phyloP scores from a whole-genome alignment of 2,888 invertebrate genomes.

The Metopia argyrocephala region DNA sequence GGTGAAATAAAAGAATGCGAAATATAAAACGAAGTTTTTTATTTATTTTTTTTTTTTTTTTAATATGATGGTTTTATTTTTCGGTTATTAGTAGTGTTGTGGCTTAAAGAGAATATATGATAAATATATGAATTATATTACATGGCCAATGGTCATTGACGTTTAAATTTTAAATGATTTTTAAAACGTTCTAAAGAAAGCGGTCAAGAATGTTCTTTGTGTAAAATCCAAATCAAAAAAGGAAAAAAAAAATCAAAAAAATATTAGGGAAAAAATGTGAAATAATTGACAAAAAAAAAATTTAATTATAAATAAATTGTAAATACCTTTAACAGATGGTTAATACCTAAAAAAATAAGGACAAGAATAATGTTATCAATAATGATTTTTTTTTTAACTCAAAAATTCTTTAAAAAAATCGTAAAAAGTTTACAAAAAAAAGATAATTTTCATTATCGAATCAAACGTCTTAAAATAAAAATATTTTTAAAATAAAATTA shows the following conservation, averaged over 20 bases:
- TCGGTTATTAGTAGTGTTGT: background rate
- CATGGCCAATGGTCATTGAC: slow-evolving; percentile 52
- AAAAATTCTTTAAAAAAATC: too few relatives aligned
- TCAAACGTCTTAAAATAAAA: too few relatives aligned
- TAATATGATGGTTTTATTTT: background rate
- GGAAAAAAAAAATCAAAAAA: background rate
- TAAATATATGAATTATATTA: slow-evolving; percentile 4
- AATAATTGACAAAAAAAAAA: background rate
- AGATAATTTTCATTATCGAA: too few relatives aligned
- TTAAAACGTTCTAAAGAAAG: background rate
- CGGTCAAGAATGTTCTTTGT: background rate
- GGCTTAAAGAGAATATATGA: slow-evolving; percentile 33
- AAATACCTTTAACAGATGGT: slow-evolving; percentile 9
- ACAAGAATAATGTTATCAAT: too few relatives aligned
- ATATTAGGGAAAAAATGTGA: background rate
- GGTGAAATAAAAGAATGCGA: slow-evolving; percentile 51
- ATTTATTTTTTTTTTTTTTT: background rate
- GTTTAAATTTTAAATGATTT: slow-evolving; percentile 32
- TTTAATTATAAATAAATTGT: background rate
- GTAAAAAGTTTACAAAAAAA: too few relatives aligned
- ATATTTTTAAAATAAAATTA: background rate
- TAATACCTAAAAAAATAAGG: too few relatives aligned
- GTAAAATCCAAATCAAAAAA: background rate
- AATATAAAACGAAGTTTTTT: slow-evolving; percentile 31
- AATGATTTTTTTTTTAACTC: too few relatives aligned